These are phyloP conservation scores for Chydorus sphaericus DNA, from an alignment of 2,888 invertebrate genomes.

Conservation along the genomic window DNA sequence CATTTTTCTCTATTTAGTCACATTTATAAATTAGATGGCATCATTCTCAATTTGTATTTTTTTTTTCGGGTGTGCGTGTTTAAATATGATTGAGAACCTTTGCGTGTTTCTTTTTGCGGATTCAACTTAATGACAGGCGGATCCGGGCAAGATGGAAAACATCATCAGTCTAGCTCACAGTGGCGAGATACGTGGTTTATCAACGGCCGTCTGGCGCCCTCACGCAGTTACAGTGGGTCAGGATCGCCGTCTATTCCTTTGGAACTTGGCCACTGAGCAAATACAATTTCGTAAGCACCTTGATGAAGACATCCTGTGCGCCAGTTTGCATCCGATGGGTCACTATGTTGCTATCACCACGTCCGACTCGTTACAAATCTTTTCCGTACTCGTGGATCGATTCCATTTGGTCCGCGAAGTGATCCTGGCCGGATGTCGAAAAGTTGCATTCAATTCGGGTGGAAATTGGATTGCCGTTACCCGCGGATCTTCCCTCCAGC, in stretches of 20 bases:
- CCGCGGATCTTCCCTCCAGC: slow-evolving; percentile 1
- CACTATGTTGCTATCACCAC: slow-evolving; percentile 8
- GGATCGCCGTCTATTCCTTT: not conserved
- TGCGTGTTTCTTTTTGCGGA: too few relatives aligned
- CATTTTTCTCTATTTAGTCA: not conserved
- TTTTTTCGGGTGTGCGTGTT: not conserved
- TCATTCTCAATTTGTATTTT: too few relatives aligned
- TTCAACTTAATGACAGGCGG: too few relatives aligned
- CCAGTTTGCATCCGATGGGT: not conserved
- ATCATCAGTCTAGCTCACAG: slow-evolving; percentile 1
- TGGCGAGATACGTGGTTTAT: not conserved
- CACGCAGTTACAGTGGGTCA: slow-evolving; percentile 4
- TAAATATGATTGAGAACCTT: not conserved
- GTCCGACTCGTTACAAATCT: slow-evolving; percentile 6
- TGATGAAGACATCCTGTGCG: slow-evolving; percentile 7
- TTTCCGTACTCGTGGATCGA: slow-evolving; percentile 2
- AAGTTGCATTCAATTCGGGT: not conserved
- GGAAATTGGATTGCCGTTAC: slow-evolving; percentile 4
- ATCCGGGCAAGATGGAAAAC: slow-evolving; percentile 3
- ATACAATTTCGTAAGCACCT: slow-evolving; percentile 3
- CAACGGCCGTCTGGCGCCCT: slow-evolving; percentile 6
- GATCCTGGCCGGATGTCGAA: slow-evolving; percentile 5
- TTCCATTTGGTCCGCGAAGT: slow-evolving; percentile 2
- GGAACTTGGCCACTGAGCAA: not conserved
- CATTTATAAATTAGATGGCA: too few relatives aligned